Base-by-base conservation (phyloP, 1,140 invertebrate genomes). In the Drosophila orosa region DNA sequence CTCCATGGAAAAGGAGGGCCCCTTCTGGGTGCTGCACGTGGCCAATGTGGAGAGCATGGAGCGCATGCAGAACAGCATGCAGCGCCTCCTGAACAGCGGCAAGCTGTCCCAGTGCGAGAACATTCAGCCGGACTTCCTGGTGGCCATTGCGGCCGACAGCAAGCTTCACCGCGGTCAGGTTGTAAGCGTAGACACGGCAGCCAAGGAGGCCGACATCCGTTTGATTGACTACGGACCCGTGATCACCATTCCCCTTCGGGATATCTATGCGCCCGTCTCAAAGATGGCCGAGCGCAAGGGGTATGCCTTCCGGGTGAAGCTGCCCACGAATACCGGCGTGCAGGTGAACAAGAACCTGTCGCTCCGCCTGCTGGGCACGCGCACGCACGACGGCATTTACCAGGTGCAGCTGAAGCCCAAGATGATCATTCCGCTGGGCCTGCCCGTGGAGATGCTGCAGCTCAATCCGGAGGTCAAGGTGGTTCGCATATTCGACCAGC, bases 341-440 rank as follows among this genome's bases (percentile, higher is more conserved):
- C 50, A 79, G n/a, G 9, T 44, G 2, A 89, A 80, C 13, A 77
- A 83, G n/a, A 48, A 42, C 13, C 3, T 89, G 0, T 40, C 56
- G 0, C 42, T 87, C 5, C 63, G 68, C 7, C 12, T 89, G 0
- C 8, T 89, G 6, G 80, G 63, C 10, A 57, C 31, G 7, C 45
- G 66, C 25, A 62, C 56, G 0, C 7, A 37, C n/a, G 58, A 80
- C 0, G 84, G 80, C 2, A 17, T 65, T 10, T 63, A 83, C 6
- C 52, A 66, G 7, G 83, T 59, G 1, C 56, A 80, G 13, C 8
- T 89, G 9, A 80, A 79, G 54, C 39, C 62, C n/a, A 84, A 62
- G 6, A 45, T 50, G 40, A 48, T 44, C 22, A 60, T 83, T n/a
- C 72, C 61, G 2, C 17, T 89, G 0, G 44, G 27, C 15, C 48